Percentiles rank a stretch among this genome's conserved stretches.
Conservation (phyloP, 2,113 vertebrate genomes). For the Aegithalos caudatus region DNA sequence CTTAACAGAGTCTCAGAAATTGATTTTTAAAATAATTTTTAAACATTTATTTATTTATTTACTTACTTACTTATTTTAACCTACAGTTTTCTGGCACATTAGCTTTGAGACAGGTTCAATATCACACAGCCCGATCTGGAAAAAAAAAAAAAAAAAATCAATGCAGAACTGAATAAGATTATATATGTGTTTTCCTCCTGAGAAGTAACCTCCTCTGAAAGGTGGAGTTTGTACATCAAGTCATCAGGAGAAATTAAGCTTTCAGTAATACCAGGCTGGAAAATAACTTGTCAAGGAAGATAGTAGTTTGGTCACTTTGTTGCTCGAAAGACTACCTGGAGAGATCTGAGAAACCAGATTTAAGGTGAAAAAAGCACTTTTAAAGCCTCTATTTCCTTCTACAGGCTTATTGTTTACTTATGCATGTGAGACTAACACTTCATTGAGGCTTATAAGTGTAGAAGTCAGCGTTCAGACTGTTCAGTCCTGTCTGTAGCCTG, state of each 20-base stretch:
- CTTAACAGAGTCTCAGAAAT: neutral
- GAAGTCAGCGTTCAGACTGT: neutral
- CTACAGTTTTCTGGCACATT: neutral
- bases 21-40: neutral
- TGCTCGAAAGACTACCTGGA: neutral
- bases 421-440: neutral
- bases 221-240: neutral
- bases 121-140: neutral
- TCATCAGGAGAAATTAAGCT: neutral
- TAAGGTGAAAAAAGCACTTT: neutral
- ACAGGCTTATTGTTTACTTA: neutral
- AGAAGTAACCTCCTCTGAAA: neutral
- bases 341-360: neutral
- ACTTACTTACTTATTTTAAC: neutral
- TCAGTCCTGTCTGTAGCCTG: neutral
- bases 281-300: neutral
- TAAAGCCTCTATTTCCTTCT: neutral
- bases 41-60: neutral
- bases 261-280: neutral
- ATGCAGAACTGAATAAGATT: neutral
- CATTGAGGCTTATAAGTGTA: neutral
- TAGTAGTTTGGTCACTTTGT: neutral
- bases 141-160: neutral
- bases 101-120: neutral
- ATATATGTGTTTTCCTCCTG: neutral